Conservation (phyloP, 1,140 invertebrate genomes). For the Tetragonula clypearis region DNA sequence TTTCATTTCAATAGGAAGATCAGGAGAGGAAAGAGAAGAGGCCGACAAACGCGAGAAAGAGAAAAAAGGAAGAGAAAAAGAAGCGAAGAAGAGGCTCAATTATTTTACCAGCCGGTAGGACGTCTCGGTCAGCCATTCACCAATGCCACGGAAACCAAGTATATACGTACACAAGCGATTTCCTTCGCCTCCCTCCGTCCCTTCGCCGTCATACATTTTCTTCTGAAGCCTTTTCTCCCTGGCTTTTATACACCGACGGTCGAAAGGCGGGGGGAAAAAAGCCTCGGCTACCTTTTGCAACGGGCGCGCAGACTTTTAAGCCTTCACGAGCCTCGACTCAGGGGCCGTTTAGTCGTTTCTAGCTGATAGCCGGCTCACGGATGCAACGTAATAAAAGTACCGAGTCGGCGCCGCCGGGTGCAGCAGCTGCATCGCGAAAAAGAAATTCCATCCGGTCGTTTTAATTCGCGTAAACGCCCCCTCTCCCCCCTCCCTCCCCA, state of each 20-base stretch:
- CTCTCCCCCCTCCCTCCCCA: background rate
- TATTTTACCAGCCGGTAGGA: background rate
- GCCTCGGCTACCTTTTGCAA: background rate
- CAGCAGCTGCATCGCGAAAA: conserved; percentile 36
- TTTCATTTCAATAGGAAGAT: no score
- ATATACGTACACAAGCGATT: background rate
- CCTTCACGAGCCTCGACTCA: conserved; percentile 22
- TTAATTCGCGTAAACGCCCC: conserved; percentile 47
- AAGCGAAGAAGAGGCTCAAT: background rate
- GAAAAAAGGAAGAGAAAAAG: background rate
- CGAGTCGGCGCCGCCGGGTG: conserved; percentile 16
- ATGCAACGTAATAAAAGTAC: conserved; percentile 50
- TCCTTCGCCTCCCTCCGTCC: background rate
- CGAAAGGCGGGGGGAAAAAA: background rate
- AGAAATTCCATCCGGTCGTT: conserved; percentile 51
- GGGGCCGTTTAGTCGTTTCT: conserved; percentile 37
- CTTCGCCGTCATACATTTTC: background rate
- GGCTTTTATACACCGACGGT: background rate
- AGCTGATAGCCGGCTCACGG: conserved; percentile 38
- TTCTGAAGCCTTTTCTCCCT: conserved; percentile 16
- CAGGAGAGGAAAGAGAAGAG: background rate
- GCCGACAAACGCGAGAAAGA: background rate
- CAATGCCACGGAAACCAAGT: background rate
- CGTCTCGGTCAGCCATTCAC: conserved; percentile 7
- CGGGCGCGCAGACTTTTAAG: conserved; percentile 32